Percentiles rank a stretch among this genome's conserved stretches.
Conservation (phyloP, 2,888 invertebrate genomes). For the Aromia moschata region DNA sequence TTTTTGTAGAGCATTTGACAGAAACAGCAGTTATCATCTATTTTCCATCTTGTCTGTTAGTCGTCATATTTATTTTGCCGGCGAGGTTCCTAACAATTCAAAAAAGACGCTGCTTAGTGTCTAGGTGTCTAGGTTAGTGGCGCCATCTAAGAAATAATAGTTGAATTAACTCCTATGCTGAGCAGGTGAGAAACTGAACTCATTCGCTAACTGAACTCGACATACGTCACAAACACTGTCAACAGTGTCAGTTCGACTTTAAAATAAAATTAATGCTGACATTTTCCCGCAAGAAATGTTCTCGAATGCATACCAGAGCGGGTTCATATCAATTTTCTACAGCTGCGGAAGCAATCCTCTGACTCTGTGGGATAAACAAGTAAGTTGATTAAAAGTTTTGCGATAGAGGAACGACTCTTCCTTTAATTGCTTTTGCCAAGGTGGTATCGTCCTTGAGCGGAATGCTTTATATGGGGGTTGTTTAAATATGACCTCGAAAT, state of each 20-base stretch:
- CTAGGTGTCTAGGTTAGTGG: too few relatives aligned
- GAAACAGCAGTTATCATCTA: too few relatives aligned
- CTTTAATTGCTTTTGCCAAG: not conserved
- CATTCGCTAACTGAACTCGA: too few relatives aligned
- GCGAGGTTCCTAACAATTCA: too few relatives aligned
- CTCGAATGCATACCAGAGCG: conserved; percentile 74
- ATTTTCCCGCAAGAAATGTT: conserved; percentile 65
- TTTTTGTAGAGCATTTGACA: too few relatives aligned
- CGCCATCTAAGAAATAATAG: too few relatives aligned
- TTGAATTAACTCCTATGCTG: too few relatives aligned
- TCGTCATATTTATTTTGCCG: too few relatives aligned
- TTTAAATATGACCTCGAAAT: too few relatives aligned
- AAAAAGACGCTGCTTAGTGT: too few relatives aligned
- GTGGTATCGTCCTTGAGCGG: not conserved
- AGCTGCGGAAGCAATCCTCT: conserved; percentile 74
- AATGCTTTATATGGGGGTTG: too few relatives aligned
- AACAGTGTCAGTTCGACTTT: conserved; percentile 16
- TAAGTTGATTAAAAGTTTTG: conserved; percentile 50
- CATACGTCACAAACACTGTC: not conserved
- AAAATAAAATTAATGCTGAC: conserved; percentile 14
- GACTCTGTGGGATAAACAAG: conserved; percentile 73
- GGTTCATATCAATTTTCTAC: conserved; percentile 73
- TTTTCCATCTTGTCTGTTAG: too few relatives aligned
- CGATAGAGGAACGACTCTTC: not conserved
- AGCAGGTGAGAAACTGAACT: not conserved